Base-by-base conservation (phyloP, 2,113 vertebrate species). In the Tylochromis polylepis region DNA sequence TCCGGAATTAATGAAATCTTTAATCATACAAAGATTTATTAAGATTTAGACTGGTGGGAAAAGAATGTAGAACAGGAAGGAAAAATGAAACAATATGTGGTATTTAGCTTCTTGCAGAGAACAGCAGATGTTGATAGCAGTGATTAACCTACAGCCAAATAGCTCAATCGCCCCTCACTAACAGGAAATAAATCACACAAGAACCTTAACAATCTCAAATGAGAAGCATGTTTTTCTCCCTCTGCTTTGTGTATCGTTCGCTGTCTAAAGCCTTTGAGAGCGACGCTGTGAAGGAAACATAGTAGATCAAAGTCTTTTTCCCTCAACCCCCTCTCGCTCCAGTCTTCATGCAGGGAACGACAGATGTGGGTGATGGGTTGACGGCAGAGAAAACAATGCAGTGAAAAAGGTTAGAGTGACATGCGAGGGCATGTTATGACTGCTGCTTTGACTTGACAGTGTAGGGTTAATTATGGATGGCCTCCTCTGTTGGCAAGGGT, bases 381-480 rank as follows among this genome's bases (percentile, higher is more conserved):
- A 92, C 80, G 81, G 60, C 70, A 24, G 85, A 87, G 91, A 94
- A 93, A 87, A 89, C 53, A 88, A 89, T 43, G 84, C 75, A 55
- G 87, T 38, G 43, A 91, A 87, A 94, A 93, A 91, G 89, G 87
- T 92, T 89, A 88, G 88, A 88, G 82, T 87, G 92, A 95, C 94
- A 89, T 85, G 91, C 85, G 89, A 91, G 93, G 92, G 94, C 94
- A 94, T 91, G 94, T 91, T 93, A 51, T 88, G 93, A 91, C 91
- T 91, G 89, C 88, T 87, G 89, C 87, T 84, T 85, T 81, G 89
- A 94, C 91, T 87, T 89, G 93, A 93, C 94, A 91, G 91, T 43
- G 85, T 70, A 15, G 84, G 92, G 93, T 95, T 94, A 95, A 96
- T 96, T 95, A 95, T 95, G 93, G 81, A 94, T 94, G 93, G 88